Conservation (phyloP, 2,113 vertebrate species). For the Oriolus oriolus region DNA sequence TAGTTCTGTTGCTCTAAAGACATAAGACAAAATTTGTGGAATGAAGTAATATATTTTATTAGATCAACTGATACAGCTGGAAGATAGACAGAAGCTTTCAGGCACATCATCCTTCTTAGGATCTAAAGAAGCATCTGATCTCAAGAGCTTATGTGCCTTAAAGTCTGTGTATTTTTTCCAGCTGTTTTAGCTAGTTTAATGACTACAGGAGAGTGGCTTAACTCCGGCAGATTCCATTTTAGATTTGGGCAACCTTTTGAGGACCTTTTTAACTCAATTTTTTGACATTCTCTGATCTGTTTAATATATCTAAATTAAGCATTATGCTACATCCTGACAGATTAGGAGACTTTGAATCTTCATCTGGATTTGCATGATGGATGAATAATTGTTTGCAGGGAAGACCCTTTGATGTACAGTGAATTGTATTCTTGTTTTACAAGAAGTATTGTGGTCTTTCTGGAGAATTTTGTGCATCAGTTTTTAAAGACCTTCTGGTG, state of each 20-base stretch:
- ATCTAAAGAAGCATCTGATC: neutral
- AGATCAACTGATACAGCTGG: neutral
- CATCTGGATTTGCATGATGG: neutral
- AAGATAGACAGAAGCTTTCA: neutral
- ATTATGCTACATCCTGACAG: neutral
- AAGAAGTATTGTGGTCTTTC: neutral
- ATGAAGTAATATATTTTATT: neutral
- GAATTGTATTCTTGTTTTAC: neutral
- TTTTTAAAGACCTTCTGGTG: neutral
- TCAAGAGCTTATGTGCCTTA: neutral
- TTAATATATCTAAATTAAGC: neutral
- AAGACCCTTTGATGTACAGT: neutral
- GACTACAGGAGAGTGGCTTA: neutral
- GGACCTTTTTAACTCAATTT: neutral
- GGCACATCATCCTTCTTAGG: neutral
- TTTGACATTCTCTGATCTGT: neutral
- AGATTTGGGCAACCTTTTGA: neutral
- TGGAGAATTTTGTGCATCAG: neutral
- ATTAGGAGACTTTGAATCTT: neutral
- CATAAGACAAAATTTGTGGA: neutral
- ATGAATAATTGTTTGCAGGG: neutral
- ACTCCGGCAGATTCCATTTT: neutral
- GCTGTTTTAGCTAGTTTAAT: neutral
- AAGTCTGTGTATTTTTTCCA: neutral
- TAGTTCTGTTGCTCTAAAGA: neutral